Percentiles rank a stretch among this genome's conserved stretches.
Evolutionary conservation across 2,113 vertebrate species (phyloP).

Genomic region (Gymnorhina tibicen): DNA sequence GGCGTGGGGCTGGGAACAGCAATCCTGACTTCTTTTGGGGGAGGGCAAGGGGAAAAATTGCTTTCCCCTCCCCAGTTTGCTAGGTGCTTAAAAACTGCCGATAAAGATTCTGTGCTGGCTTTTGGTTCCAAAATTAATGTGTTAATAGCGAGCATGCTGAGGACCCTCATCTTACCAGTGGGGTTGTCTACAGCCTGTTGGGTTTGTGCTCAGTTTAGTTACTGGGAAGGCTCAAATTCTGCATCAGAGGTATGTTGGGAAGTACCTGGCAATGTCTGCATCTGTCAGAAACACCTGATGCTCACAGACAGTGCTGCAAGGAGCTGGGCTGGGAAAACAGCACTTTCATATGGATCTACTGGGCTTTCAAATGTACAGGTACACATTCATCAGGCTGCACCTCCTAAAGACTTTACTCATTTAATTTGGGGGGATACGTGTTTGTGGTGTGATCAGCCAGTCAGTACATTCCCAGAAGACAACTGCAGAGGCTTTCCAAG

Average conservation of each 20-base stretch:
- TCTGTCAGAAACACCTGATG: background rate
- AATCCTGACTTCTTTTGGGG: rapidly evolving
- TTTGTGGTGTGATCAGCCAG: background rate
- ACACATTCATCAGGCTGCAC: background rate
- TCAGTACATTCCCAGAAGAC: background rate
- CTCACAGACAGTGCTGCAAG: background rate
- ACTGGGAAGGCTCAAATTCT: background rate
- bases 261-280: background rate
- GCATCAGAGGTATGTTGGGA: background rate
- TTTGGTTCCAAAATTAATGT: background rate
- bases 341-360: rapidly evolving
- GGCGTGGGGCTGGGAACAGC: background rate
- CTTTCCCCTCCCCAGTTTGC: background rate
- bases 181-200: background rate
- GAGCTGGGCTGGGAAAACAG: background rate
- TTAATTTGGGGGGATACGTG: background rate
- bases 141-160: background rate
- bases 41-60: background rate
- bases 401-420: background rate
- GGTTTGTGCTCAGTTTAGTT: background rate
- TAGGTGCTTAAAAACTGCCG: background rate
- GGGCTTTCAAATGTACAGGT: background rate
- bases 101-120: background rate
- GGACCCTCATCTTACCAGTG: background rate
- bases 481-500: background rate